These are phyloP conservation scores for Pseudachorutes palmiensis DNA, from an alignment of 1,140 invertebrate genomes.

Conservation along the genomic window DNA sequence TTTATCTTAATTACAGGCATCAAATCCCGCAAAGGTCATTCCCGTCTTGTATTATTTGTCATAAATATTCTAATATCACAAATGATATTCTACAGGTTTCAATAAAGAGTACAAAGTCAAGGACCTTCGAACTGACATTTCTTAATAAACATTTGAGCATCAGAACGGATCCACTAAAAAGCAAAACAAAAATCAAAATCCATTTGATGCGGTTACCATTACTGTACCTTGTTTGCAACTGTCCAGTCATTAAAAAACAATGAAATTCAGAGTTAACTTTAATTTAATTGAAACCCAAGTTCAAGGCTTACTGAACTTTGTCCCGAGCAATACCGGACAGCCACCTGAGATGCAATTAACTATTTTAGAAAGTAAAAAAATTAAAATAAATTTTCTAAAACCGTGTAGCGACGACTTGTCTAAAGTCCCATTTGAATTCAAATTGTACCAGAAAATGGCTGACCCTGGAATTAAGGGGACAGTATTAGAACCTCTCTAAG, in stretches of 20 bases:
- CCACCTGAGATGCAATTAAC: background rate
- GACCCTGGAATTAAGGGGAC: background rate
- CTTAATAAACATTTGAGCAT: background rate
- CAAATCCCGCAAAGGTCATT: too few species aligned
- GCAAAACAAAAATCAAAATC: too few species aligned
- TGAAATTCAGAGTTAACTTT: background rate
- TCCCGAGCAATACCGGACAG: background rate
- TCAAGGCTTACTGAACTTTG: background rate
- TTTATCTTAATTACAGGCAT: background rate
- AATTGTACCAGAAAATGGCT: background rate
- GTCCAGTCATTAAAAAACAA: background rate
- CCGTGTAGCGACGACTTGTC: background rate
- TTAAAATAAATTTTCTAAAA: conserved; percentile 1
- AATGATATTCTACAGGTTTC: too few species aligned
- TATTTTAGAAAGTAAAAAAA: background rate
- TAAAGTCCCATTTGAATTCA: background rate
- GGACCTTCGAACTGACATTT: too few species aligned
- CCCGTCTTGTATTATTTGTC: background rate
- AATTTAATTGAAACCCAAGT: background rate
- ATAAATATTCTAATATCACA: too few species aligned
- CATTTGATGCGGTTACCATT: too few species aligned
- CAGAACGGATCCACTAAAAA: background rate
- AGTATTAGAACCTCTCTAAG: background rate
- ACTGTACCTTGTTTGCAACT: background rate
- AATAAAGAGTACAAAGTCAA: too few species aligned